phyloP scores from a whole-genome alignment of 2,797 vertebrate species.

The Sebastes dallii region DNA sequence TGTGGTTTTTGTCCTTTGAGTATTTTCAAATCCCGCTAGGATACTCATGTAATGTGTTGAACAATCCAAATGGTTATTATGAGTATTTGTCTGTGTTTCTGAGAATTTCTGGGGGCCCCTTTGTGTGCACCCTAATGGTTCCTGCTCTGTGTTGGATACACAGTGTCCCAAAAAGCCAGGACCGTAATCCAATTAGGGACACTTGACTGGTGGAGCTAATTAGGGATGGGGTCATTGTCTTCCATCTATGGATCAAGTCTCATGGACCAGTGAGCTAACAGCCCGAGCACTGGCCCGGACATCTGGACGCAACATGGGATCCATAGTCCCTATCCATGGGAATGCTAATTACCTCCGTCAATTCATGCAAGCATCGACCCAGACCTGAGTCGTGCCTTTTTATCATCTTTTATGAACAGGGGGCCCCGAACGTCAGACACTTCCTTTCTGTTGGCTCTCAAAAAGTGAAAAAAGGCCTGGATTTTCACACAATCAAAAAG shows the following conservation, averaged over 20 bases:
- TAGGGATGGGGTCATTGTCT: conserved; percentile 67
- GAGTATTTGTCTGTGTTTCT: neutral
- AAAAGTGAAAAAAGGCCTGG: conserved; percentile 7
- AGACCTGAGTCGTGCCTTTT: conserved; percentile 23
- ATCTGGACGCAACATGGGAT: conserved; percentile 58
- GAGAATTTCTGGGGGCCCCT: neutral
- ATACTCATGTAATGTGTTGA: neutral
- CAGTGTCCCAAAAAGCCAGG: conserved; percentile 40
- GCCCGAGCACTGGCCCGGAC: conserved; percentile 25
- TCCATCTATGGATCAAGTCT: conserved; percentile 65
- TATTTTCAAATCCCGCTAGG: neutral
- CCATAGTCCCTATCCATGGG: conserved; percentile 20
- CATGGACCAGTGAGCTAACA: conserved; percentile 68
- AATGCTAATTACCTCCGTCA: conserved; percentile 52
- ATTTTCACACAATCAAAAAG: conserved; percentile 28
- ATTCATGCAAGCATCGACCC: conserved; percentile 29
- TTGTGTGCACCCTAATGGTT: conserved; percentile 4
- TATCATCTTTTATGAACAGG: conserved; percentile 33
- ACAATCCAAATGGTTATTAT: conserved; percentile 12
- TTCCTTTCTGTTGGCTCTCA: conserved; percentile 16
- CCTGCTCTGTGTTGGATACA: conserved; percentile 15
- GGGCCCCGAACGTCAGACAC: neutral
- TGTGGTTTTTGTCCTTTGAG: conserved; percentile 6
- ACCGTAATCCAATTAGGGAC: conserved; percentile 79
- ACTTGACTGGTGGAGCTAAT: conserved; percentile 81